Evolutionary conservation across 2,797 vertebrate genomes (phyloP).

Genomic region (Euthynnus affinis): DNA sequence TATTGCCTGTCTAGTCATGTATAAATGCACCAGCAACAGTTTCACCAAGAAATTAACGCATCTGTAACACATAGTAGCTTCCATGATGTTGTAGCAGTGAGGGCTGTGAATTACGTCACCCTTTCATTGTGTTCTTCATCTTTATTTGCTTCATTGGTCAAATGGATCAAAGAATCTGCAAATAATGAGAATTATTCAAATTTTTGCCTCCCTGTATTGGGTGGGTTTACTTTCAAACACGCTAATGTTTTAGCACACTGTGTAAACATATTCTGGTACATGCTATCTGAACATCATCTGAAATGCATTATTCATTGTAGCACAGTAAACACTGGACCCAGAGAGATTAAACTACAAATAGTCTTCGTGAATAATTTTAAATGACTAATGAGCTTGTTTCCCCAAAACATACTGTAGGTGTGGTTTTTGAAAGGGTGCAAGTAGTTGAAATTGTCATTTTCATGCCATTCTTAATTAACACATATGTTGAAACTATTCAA

Average conservation of each 20-base stretch:
- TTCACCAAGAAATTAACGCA: not conserved
- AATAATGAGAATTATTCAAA: conserved; percentile 21
- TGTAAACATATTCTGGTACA: conserved; percentile 24
- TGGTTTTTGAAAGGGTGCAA: not conserved
- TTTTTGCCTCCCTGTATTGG: conserved; percentile 13
- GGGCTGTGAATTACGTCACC: not conserved
- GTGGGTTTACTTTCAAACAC: conserved; percentile 26
- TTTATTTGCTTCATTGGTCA: conserved; percentile 8
- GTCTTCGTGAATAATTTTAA: conserved; percentile 35
- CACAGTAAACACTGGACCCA: conserved; percentile 41
- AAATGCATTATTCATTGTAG: conserved; percentile 33
- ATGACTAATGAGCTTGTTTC: conserved; percentile 21
- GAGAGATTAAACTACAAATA: conserved; percentile 41
- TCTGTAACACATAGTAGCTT: not conserved
- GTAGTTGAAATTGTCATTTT: conserved; percentile 3
- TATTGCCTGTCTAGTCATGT: conserved; percentile 39
- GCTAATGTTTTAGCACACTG: not conserved
- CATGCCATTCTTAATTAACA: not conserved
- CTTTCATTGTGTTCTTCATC: not conserved
- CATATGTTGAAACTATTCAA: not conserved
- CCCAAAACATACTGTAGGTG: conserved; percentile 5
- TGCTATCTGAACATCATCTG: conserved; percentile 38
- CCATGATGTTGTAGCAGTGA: not conserved
- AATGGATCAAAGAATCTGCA: conserved; percentile 21
- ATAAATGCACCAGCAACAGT: conserved; percentile 21